A percentile compares a stretch with the other conserved stretches of the same genome.
phyloP scores from a whole-genome alignment of 2,113 vertebrate genomes.

The Ranitomeya variabilis region DNA sequence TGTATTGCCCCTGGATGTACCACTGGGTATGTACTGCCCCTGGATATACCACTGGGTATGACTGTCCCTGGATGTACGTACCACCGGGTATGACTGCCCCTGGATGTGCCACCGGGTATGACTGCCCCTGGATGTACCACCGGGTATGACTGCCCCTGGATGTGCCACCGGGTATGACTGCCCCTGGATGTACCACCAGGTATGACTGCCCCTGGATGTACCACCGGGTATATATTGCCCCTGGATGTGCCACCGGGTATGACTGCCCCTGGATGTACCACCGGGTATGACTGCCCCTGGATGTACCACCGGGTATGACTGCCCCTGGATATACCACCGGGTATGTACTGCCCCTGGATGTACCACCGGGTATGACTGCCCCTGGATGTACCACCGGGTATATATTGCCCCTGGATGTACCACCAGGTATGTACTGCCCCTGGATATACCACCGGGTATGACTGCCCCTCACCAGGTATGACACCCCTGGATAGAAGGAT shows the following conservation, averaged over 20 bases:
- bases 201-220: too few relatives aligned
- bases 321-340: background rate
- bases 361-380: background rate
- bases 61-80: too few relatives aligned
- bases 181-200: too few relatives aligned
- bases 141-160: background rate
- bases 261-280: background rate
- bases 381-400: background rate
- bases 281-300: background rate
- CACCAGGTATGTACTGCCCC: background rate
- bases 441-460: background rate
- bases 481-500: background rate
- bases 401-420: background rate
- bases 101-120: too few relatives aligned
- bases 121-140: background rate
- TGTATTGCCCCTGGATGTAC: background rate
- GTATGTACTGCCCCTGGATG: background rate
- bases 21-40: too few relatives aligned
- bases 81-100: too few relatives aligned
- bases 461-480: background rate
- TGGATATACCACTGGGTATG: too few relatives aligned
- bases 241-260: background rate
- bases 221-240: too few relatives aligned
- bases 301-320: too few relatives aligned
- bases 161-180: too few relatives aligned